Conservation (phyloP, 2,888 invertebrate genomes). For the Campopleginae sp. region DNA sequence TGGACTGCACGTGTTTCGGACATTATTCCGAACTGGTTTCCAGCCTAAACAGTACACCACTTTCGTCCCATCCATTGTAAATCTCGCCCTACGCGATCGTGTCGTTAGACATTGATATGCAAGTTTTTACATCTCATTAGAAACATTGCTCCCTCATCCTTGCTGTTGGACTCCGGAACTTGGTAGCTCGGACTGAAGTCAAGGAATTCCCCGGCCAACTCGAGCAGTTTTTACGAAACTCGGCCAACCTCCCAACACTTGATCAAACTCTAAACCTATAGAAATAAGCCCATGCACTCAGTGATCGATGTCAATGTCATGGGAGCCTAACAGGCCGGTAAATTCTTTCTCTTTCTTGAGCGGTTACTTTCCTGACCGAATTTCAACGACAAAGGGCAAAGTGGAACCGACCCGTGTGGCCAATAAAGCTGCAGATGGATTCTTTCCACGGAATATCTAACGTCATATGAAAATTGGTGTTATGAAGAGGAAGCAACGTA, state of each 20-base stretch:
- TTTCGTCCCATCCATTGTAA: background rate
- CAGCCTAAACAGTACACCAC: background rate
- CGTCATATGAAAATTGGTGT: background rate
- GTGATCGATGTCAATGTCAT: background rate
- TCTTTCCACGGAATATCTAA: constrained; percentile 15
- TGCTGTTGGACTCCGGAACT: background rate
- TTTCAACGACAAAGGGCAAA: background rate
- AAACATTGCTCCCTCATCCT: background rate
- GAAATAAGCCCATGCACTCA: background rate
- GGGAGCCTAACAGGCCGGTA: background rate
- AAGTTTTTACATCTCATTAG: background rate
- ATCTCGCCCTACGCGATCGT: background rate
- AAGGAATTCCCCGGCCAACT: background rate
- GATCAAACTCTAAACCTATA: background rate
- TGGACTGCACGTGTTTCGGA: background rate
- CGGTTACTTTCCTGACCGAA: background rate
- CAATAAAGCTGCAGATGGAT: background rate
- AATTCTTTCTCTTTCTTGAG: background rate
- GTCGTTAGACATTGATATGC: background rate
- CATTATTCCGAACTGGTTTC: background rate
- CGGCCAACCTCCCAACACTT: background rate
- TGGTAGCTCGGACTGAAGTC: background rate
- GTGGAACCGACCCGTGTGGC: background rate
- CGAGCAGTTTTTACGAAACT: background rate
- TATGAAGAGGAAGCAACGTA: constrained; percentile 13